Evolutionary conservation across 2,113 vertebrate species (phyloP).

Genomic region (Perca flavescens): DNA sequence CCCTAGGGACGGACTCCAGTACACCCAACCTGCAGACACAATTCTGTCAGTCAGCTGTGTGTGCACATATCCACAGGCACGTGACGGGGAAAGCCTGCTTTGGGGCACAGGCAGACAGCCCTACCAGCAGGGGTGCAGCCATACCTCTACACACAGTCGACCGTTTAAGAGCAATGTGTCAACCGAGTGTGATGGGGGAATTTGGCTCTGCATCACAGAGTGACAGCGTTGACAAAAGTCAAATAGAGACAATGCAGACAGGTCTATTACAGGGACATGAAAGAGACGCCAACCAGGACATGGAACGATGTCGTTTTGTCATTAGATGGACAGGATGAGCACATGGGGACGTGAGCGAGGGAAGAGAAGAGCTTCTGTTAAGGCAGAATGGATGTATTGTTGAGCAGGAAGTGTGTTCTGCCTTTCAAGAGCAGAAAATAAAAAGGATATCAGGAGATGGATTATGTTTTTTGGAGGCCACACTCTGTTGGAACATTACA

Average conservation of each 20-base stretch:
- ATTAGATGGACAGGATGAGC: conserved; percentile 47
- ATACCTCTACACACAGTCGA: conserved; percentile 17
- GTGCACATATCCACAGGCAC: conserved; percentile 17
- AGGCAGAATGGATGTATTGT: conserved; percentile 8
- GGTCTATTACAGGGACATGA: conserved; percentile 59
- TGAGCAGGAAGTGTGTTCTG: conserved; percentile 5
- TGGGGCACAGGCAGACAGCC: conserved; percentile 40
- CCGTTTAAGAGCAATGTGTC: conserved; percentile 54
- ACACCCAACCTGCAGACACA: conserved; percentile 62
- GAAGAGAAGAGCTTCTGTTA: conserved; percentile 17
- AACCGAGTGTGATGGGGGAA: conserved; percentile 34
- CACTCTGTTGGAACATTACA: not conserved
- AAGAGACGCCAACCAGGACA: conserved; percentile 28
- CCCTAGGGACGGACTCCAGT: conserved; percentile 55
- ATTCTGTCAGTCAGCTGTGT: conserved; percentile 64
- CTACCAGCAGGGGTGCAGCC: conserved; percentile 30
- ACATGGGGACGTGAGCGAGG: conserved; percentile 5
- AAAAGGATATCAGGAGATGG: conserved; percentile 11
- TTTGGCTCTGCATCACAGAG: conserved; percentile 26
- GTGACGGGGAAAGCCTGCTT: conserved; percentile 54
- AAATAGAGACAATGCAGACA: conserved; percentile 38
- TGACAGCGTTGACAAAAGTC: conserved; percentile 11
- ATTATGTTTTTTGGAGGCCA: conserved; percentile 16
- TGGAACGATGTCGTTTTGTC: conserved; percentile 10
- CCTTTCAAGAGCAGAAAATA: conserved; percentile 32